Percentiles rank a stretch among this genome's conserved stretches.
Conservation (phyloP, 1,140 invertebrate species). For the Diabrotica undecimpunctata region DNA sequence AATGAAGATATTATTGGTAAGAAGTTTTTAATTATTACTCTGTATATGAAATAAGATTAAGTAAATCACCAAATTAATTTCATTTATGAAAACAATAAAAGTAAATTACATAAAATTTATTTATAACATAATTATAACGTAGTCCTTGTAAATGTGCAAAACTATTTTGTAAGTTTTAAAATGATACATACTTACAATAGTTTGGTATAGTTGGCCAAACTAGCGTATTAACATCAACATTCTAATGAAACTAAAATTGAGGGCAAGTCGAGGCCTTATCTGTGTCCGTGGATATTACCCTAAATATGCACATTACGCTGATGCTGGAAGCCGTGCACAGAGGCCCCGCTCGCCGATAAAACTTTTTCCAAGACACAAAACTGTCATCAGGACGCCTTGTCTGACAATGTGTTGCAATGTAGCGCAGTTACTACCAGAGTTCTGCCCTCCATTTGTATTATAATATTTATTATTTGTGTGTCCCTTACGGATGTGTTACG, state of each 20-base stretch:
- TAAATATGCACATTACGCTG: conserved; percentile 30
- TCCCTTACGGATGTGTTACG: conserved; percentile 41
- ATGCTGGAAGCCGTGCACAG: conserved; percentile 10
- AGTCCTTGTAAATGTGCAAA: no score
- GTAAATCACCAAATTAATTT: no score
- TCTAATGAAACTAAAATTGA: background rate
- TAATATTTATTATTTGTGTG: conserved; percentile 50
- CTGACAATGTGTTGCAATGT: conserved; percentile 47
- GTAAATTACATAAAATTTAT: no score
- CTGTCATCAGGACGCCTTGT: conserved; percentile 44
- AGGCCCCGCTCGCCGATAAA: conserved; percentile 42
- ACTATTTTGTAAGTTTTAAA: no score
- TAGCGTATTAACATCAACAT: no score
- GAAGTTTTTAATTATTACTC: no score
- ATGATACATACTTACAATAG: no score
- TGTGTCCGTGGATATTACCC: conserved; percentile 25
- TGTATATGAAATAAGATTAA: no score
- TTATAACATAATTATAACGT: no score
- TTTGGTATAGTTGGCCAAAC: no score
- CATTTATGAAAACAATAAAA: no score
- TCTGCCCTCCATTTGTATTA: conserved; percentile 38
- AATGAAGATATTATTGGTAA: no score
- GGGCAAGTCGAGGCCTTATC: conserved; percentile 18
- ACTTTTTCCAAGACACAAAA: conserved; percentile 48
- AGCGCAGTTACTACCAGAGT: conserved; percentile 27